Evolutionary conservation across 1,140 invertebrate genomes (phyloP).

Genomic region (Drosophila ambigua): DNA sequence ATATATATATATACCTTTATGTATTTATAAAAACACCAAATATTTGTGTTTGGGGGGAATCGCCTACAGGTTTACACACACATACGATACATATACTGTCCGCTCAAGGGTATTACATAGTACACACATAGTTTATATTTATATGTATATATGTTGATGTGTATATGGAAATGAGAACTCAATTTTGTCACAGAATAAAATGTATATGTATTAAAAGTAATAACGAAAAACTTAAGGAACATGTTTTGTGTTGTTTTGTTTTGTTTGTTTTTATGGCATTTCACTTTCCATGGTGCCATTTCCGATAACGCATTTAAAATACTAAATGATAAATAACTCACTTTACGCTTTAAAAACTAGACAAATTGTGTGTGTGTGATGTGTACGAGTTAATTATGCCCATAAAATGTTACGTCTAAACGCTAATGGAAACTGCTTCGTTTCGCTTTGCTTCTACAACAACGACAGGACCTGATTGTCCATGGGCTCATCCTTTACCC

Average conservation of each 20-base stretch:
- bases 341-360: slow-evolving; percentile 29
- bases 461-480: slow-evolving; percentile 60
- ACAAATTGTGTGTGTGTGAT: slow-evolving; percentile 45
- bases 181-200: slow-evolving; percentile 29
- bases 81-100: slow-evolving; percentile 17
- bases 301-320: slow-evolving; percentile 44
- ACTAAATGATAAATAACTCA: slow-evolving; percentile 32
- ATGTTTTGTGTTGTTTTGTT: slow-evolving; percentile 35
- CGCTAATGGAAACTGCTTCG: slow-evolving; percentile 35
- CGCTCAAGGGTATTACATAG: slow-evolving; percentile 61
- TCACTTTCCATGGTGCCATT: background rate
- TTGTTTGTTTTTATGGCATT: slow-evolving; percentile 45
- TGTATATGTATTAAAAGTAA: slow-evolving; percentile 38
- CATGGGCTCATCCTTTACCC: slow-evolving; percentile 61
- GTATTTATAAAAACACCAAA: slow-evolving; percentile 68
- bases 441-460: slow-evolving; percentile 32
- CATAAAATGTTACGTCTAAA: slow-evolving; percentile 36
- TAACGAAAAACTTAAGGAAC: slow-evolving; percentile 51
- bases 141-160: slow-evolving; percentile 21
- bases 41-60: slow-evolving; percentile 26
- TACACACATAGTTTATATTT: slow-evolving; percentile 25
- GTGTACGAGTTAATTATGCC: slow-evolving; percentile 26
- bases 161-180: slow-evolving; percentile 32
- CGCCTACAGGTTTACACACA: slow-evolving; percentile 71
- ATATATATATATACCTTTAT: slow-evolving; percentile 44